Conservation (phyloP, 2,888 invertebrate genomes). For the Eumacrocentrus americanus region DNA sequence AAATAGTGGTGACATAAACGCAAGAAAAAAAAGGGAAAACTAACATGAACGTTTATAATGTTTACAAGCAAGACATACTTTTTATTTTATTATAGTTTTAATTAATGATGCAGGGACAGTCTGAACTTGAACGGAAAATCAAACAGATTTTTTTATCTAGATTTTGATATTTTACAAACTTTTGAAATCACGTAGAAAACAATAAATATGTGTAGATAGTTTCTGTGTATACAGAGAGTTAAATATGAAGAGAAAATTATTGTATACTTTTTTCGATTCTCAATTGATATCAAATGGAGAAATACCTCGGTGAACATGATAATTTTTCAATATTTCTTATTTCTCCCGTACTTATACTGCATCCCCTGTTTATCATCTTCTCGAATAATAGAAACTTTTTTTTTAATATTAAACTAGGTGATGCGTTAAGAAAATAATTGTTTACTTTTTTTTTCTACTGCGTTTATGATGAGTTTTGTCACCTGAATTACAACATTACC, state of each 20-base stretch:
- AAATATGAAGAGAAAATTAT: constrained; percentile 16
- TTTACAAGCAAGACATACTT: too few species aligned
- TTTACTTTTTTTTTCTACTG: neutral
- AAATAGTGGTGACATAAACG: too few species aligned
- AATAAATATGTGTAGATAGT: constrained; percentile 44
- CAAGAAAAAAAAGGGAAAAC: too few species aligned
- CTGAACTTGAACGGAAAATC: constrained; percentile 44
- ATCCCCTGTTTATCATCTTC: neutral
- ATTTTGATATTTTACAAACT: constrained; percentile 28
- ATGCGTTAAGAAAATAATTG: neutral
- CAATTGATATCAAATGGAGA: neutral
- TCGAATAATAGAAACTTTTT: neutral
- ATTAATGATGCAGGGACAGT: constrained; percentile 38
- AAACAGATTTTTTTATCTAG: constrained; percentile 32
- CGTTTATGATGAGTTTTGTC: neutral
- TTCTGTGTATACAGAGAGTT: constrained; percentile 42
- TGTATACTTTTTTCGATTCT: constrained; percentile 11
- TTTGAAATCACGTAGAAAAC: constrained; percentile 43
- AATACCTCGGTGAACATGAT: constrained; percentile 9
- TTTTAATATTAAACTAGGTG: neutral
- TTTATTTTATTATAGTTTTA: constrained; percentile 16
- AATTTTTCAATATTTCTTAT: neutral
- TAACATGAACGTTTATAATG: constrained; percentile 26
- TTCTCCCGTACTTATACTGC: constrained; percentile 1
- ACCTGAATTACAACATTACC: neutral